Evolutionary conservation across 2,113 vertebrate genomes (phyloP).

Genomic region (Hiodon tergisus): DNA sequence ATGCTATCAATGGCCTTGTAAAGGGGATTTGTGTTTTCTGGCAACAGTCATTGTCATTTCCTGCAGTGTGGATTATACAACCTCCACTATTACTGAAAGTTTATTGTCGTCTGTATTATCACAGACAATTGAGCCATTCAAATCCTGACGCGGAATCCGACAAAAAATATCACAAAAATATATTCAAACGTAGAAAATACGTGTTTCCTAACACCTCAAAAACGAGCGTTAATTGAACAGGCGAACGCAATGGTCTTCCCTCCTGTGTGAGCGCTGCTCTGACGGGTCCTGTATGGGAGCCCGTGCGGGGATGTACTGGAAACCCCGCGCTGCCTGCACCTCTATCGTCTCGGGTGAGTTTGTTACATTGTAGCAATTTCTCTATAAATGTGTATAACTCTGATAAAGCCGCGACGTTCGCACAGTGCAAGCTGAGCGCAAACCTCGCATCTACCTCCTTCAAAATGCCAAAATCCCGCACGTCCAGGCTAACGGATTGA

Average conservation of each 20-base stretch:
- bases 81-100: no score
- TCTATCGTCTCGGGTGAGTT: slow-evolving; percentile 97
- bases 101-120: no score
- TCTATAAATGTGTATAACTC: slow-evolving; percentile 80
- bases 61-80: no score
- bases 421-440: slow-evolving; percentile 58
- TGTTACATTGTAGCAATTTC: slow-evolving; percentile 89
- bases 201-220: background rate
- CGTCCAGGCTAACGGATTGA: slow-evolving; percentile 38
- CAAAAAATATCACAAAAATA: background rate
- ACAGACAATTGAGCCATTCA: no score
- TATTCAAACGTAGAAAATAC: background rate
- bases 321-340: slow-evolving; percentile 94
- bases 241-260: slow-evolving; percentile 51
- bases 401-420: slow-evolving; percentile 57
- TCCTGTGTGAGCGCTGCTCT: slow-evolving; percentile 56
- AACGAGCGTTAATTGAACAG: slow-evolving; percentile 47
- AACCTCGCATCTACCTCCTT: slow-evolving; percentile 38
- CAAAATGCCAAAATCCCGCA: slow-evolving; percentile 39
- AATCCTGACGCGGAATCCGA: background rate
- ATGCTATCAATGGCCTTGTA: no score
- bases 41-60: no score
- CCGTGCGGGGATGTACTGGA: slow-evolving; percentile 92
- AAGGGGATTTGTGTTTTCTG: no score
- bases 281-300: slow-evolving; percentile 84